phyloP scores from a whole-genome alignment of 2,888 invertebrate species.

The Spisula solida region DNA sequence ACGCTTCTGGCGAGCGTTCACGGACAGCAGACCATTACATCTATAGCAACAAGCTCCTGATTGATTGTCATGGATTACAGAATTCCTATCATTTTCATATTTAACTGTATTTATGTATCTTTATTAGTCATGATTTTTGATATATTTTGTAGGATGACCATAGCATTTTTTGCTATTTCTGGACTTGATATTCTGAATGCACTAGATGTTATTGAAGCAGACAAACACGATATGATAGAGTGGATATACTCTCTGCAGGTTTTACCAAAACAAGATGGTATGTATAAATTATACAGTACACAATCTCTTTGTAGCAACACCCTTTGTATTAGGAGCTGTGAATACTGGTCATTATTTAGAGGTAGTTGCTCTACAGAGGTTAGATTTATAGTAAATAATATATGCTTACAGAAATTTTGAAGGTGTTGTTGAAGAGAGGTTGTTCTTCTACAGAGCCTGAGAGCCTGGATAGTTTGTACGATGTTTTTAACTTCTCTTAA shows the following conservation, averaged over 20 bases:
- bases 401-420: too few species aligned
- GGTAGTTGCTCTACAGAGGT: too few species aligned
- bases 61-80: too few species aligned
- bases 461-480: too few species aligned
- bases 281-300: not conserved
- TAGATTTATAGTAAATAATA: too few species aligned
- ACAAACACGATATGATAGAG: constrained; percentile 92
- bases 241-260: constrained; percentile 97
- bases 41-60: too few species aligned
- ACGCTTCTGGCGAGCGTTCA: too few species aligned
- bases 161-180: constrained; percentile 95
- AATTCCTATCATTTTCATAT: not conserved
- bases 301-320: not conserved
- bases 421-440: too few species aligned
- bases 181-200: constrained; percentile 95
- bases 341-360: too few species aligned
- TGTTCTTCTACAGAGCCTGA: too few species aligned
- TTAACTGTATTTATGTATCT: not conserved
- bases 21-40: too few species aligned
- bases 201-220: constrained; percentile 91
- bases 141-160: constrained; percentile 85
- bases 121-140: not conserved
- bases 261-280: constrained; percentile 88
- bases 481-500: too few species aligned
- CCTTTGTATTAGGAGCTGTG: not conserved